Conservation (phyloP, 2,888 invertebrate genomes). For the Labia minor region DNA sequence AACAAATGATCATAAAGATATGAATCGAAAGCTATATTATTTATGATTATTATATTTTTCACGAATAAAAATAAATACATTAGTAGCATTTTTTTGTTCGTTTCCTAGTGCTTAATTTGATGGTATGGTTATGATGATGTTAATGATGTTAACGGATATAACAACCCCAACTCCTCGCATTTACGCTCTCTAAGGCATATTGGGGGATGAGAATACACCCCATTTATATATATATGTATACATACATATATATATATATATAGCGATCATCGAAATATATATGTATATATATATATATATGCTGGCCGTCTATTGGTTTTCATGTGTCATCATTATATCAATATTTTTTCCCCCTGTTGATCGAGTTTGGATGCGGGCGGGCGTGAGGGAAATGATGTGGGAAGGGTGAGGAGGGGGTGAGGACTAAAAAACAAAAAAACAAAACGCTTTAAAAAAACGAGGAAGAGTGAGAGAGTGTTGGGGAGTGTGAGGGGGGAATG, state of each 20-base stretch:
- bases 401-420: neutral
- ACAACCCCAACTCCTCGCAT: neutral
- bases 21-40: too few species aligned
- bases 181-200: neutral
- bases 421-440: neutral
- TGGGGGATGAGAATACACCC: neutral
- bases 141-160: conserved; percentile 8
- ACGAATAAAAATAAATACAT: too few species aligned
- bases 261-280: too few species aligned
- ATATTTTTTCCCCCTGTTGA: conserved; percentile 5
- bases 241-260: too few species aligned
- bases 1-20: too few species aligned
- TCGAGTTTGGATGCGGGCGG: neutral
- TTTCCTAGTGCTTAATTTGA: too few species aligned
- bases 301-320: conserved; percentile 3
- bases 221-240: too few species aligned
- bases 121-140: neutral
- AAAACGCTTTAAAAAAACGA: too few species aligned
- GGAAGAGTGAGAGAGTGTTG: too few species aligned
- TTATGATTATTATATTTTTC: too few species aligned
- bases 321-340: conserved; percentile 13
- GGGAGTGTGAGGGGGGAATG: neutral
- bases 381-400: neutral
- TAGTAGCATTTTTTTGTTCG: too few species aligned
- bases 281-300: neutral